These are phyloP conservation scores for Heliopora coerulea DNA, from an alignment of 92 coral and sea anemone genomes.

Conservation along the genomic window DNA sequence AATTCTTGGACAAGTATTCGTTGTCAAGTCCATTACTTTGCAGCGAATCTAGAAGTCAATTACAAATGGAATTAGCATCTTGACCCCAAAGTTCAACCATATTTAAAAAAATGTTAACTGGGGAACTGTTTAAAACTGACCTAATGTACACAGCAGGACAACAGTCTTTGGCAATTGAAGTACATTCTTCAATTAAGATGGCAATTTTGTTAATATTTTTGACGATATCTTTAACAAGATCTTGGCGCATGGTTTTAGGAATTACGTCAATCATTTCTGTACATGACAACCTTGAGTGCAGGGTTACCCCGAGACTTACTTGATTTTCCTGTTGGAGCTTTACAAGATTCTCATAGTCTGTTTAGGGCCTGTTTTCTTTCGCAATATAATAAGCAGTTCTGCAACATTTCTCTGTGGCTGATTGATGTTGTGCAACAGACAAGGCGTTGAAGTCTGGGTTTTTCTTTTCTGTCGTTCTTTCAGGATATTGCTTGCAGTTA, in stretches of 20 bases:
- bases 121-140: neutral
- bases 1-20: slow-evolving; percentile 17
- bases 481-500: slow-evolving; percentile 30
- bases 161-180: slow-evolving; percentile 15
- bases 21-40: slow-evolving; percentile 15
- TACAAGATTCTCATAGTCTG: slow-evolving; percentile 2
- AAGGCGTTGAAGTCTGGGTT: neutral
- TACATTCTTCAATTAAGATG: slow-evolving; percentile 8
- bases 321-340: slow-evolving; percentile 17
- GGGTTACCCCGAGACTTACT: slow-evolving; percentile 10
- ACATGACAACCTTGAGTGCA: too few relatives aligned
- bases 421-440: slow-evolving; percentile 35
- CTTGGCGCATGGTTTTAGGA: slow-evolving; percentile 3
- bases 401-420: slow-evolving; percentile 19
- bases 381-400: slow-evolving; percentile 1
- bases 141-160: neutral
- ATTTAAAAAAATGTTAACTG: slow-evolving; percentile 23
- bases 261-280: too few relatives aligned
- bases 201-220: slow-evolving; percentile 12
- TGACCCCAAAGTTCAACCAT: slow-evolving; percentile 13
- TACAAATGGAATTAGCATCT: slow-evolving; percentile 30
- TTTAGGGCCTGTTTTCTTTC: slow-evolving; percentile 4
- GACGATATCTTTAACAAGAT: slow-evolving; percentile 4
- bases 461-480: slow-evolving; percentile 24
- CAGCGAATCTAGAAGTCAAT: slow-evolving; percentile 27